phyloP scores from a whole-genome alignment of 2,888 invertebrate genomes.

The Tillus elongatus region DNA sequence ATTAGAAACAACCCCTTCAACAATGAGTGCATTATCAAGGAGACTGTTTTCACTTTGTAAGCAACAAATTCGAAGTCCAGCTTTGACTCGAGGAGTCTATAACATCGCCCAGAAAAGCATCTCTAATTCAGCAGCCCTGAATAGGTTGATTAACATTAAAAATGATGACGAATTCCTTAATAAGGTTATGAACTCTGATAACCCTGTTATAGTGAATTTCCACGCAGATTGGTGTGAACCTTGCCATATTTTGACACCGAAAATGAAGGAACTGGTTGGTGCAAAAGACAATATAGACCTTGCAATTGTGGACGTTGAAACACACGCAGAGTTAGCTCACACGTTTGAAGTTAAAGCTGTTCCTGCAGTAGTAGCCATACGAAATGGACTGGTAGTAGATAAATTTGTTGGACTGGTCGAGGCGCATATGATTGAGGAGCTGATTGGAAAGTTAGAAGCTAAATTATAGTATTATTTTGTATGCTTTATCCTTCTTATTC shows the following conservation, averaged over 20 bases:
- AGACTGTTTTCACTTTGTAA: too few species aligned
- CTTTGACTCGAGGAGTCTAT: neutral
- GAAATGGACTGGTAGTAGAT: slow-evolving; percentile 73
- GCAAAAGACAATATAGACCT: slow-evolving; percentile 64
- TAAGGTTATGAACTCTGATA: slow-evolving; percentile 75
- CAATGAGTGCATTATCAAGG: neutral
- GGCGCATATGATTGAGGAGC: slow-evolving; percentile 66
- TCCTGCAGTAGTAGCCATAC: slow-evolving; percentile 72
- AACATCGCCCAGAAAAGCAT: slow-evolving; percentile 6
- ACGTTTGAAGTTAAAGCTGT: slow-evolving; percentile 77
- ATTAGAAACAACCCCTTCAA: slow-evolving; percentile 11
- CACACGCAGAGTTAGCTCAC: slow-evolving; percentile 71
- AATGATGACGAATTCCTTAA: slow-evolving; percentile 69
- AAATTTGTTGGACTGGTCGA: slow-evolving; percentile 84
- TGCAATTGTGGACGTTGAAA: slow-evolving; percentile 74
- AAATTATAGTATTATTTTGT: slow-evolving; percentile 28
- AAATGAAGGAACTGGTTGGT: slow-evolving; percentile 66
- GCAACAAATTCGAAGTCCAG: too few species aligned
- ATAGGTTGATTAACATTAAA: slow-evolving; percentile 48
- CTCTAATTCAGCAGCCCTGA: slow-evolving; percentile 20
- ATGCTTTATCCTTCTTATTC: neutral
- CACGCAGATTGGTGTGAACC: slow-evolving; percentile 90
- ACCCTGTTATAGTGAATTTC: slow-evolving; percentile 83
- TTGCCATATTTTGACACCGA: slow-evolving; percentile 77
- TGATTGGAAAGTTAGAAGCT: slow-evolving; percentile 55